Conservation (phyloP, 1,140 invertebrate species). For the Caerostris extrusa region DNA sequence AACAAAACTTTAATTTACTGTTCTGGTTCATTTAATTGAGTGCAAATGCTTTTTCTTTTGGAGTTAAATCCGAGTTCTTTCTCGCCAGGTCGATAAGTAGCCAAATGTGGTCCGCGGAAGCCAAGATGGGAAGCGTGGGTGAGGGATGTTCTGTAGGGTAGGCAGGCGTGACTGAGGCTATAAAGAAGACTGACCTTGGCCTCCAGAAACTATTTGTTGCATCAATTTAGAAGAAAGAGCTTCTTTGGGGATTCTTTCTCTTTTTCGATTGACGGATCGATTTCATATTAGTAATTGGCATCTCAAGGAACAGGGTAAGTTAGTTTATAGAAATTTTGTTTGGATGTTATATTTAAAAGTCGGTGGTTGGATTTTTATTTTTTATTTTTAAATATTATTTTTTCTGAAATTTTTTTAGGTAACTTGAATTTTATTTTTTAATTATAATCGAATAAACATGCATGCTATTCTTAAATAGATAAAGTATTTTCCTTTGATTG, state of each 20-base stretch:
- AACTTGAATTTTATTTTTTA: no score
- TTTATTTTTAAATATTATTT: no score
- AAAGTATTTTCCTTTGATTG: no score
- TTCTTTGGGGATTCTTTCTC: conserved; percentile 17
- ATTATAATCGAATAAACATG: no score
- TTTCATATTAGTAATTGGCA: conserved; percentile 10
- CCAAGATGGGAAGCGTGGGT: neutral
- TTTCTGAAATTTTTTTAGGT: no score
- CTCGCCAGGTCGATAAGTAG: neutral
- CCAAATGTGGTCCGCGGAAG: neutral
- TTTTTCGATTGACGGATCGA: neutral
- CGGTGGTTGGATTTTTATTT: no score
- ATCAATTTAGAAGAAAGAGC: neutral
- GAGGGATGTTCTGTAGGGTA: neutral
- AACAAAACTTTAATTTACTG: no score
- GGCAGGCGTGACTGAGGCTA: conserved; percentile 70
- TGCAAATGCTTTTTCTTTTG: neutral
- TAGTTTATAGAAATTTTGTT: no score
- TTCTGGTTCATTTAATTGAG: no score
- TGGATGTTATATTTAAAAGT: no score
- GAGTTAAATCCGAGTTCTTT: neutral
- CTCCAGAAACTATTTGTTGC: conserved; percentile 66
- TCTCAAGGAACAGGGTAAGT: no score
- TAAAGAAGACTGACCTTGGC: conserved; percentile 74
- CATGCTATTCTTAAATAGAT: no score